Base-by-base conservation (phyloP, 1,140 invertebrate genomes). In the Calephelis virginiensis region DNA sequence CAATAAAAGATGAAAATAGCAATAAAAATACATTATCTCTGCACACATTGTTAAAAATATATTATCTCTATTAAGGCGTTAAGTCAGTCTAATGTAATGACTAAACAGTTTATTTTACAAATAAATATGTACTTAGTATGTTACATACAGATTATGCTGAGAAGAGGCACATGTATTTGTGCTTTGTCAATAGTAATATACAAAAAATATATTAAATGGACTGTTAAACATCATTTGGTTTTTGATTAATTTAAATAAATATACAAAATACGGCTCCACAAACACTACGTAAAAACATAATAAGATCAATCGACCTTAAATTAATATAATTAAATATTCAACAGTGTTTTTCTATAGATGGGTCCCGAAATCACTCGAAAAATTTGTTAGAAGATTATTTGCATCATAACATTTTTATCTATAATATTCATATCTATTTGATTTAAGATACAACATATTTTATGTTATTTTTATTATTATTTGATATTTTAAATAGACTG, bases 31-130 rank as follows among this genome's bases (percentile, higher is more conserved):
- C 62, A 47, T 12, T 47, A 47, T 63, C 17, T 48, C 8, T 43
- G 61, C 61, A 75, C 68, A 80, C 75, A 78, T 80, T 75, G 77
- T 78, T 76, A 78, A 82, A 76, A 75, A 76, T 73, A 76, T 74
- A 73, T 70, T 71, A 11, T 59, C 38, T 74, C 71, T 67, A 74
- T 78, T 83, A 81, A 81, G 73, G 72, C 76, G 78, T 77, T 81
- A 81, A 64, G 74, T 87, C 85, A 87, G 85, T 87, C 85, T 85
- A 87, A 85, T 74, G 80, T 78, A 77, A 79, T 87, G 83, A 88
- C 78, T 86, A 82, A 77, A 81, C 75, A 75, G 75, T 74, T 71
- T 67, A 64, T 64, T 59, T 56, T 56, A 66, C 63, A 73, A 70
- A 73, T 70, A 73, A 70, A 70, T 73, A 72, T 72, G 71, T 67